Evolutionary conservation across 2,888 invertebrate species (phyloP), one percentile per base, ranked within the genome.

Genomic region (Acrocyrtus sp.): DNA sequence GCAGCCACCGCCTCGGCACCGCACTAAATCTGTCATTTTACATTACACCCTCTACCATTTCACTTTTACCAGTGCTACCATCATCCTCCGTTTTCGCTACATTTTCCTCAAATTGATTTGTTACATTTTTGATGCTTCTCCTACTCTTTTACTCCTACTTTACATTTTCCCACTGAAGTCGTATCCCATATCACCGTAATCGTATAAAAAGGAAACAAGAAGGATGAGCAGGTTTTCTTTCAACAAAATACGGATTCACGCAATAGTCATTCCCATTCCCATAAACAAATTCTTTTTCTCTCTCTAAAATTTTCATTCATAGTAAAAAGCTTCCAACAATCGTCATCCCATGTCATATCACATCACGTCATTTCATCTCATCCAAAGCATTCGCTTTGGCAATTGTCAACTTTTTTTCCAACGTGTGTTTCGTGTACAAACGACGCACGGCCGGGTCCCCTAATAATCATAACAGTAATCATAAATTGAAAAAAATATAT

Each of bases 401-500:
- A 34, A 34, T 34, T 34, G 34, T 34, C 34, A 34, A 34, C 34
- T 12, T 34, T n/a, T n/a, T n/a, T 34, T 34, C 34, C 34, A 34
- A 34, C 34, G 34, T 34, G 34, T 34, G 34, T 12, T 34, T 34
- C 34, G 34, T 34, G 34, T 34, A 34, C 34, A 34, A 34, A 34
- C n/a, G n/a, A 12, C 34, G 12, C 34, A 34, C 34, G 34, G 5
- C 34, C 34, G 5, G 34, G 6, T 34, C 34, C 34, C 61, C 50
- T 62, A 70, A 69, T 69, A 69, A 69, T 69, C 69, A 69, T 69
- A 69, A 69, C 54, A 53, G 69, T 69, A 62, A 69, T 69, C 69
- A 69, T 69, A 69, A 69, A 69, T 69, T 69, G 69, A 50, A 48
- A 58, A 68, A 66, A 57, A 34, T 17, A 21, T 57, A 24, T 22